Conservation (phyloP, 2,113 vertebrate genomes). For the Apeltes quadracus region DNA sequence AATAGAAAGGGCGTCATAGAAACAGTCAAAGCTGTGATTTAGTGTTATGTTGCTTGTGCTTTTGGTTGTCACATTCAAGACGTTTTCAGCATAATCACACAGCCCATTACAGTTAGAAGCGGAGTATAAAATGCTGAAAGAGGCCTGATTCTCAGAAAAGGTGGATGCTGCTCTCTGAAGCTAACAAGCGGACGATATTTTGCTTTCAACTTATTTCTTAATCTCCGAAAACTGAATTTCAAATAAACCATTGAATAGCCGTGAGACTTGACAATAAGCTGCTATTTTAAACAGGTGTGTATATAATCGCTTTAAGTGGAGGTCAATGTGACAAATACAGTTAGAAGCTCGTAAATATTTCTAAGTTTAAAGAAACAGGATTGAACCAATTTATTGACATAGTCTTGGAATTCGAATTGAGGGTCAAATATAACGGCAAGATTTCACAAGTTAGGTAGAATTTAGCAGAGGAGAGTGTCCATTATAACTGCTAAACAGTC, state of each 20-base stretch:
- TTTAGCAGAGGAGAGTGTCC: background rate
- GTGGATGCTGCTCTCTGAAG: conserved; percentile 16
- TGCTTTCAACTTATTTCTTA: conserved; percentile 22
- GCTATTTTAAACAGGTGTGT: too few relatives aligned
- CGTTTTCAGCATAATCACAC: conserved; percentile 51
- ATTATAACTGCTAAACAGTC: too few relatives aligned
- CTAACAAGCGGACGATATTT: conserved; percentile 17
- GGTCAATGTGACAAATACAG: too few relatives aligned
- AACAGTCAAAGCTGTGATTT: conserved; percentile 20
- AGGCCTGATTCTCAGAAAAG: conserved; percentile 39
- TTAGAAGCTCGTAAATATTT: too few relatives aligned
- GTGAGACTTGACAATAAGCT: too few relatives aligned
- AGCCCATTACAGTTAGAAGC: conserved; percentile 27
- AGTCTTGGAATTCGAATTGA: background rate
- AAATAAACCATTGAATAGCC: background rate
- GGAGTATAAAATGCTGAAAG: conserved; percentile 29
- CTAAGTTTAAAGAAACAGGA: background rate
- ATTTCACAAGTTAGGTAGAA: background rate
- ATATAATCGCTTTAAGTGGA: too few relatives aligned
- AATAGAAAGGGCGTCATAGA: conserved; percentile 22
- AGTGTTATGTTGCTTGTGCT: conserved; percentile 25
- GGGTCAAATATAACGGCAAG: background rate
- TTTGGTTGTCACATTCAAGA: conserved; percentile 30
- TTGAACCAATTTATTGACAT: background rate
- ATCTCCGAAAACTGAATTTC: conserved; percentile 24